Conservation (phyloP, 2,888 invertebrate species). For the Willowsia nigromaculata region DNA sequence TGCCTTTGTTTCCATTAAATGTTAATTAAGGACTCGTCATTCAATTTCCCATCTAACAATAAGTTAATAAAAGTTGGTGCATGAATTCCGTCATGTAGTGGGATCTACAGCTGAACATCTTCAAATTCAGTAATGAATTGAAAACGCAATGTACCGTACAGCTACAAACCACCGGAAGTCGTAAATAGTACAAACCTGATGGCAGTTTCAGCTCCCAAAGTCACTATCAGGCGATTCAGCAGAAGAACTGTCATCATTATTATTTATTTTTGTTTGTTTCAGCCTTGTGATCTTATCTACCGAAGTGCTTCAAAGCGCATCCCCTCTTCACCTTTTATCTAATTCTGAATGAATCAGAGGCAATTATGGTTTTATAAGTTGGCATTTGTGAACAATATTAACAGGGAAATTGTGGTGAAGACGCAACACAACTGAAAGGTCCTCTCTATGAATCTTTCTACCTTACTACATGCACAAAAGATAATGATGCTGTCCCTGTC, state of each 20-base stretch:
- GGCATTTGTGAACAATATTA: not conserved
- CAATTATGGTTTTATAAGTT: slow-evolving; percentile 21
- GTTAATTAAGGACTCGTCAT: slow-evolving; percentile 51
- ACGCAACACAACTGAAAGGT: not conserved
- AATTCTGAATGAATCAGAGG: slow-evolving; percentile 39
- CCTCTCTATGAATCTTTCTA: not conserved
- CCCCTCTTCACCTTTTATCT: not conserved
- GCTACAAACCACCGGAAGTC: slow-evolving; percentile 45
- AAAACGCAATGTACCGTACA: slow-evolving; percentile 1
- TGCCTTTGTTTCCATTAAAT: slow-evolving; percentile 19
- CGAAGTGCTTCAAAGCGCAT: slow-evolving; percentile 24
- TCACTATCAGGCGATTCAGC: slow-evolving; percentile 12
- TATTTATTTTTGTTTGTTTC: slow-evolving; percentile 25
- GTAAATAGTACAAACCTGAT: slow-evolving; percentile 25
- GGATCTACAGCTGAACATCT: not conserved
- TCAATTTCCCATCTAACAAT: slow-evolving; percentile 46
- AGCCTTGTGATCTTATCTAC: slow-evolving; percentile 40
- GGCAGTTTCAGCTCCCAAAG: slow-evolving; percentile 17
- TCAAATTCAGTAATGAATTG: slow-evolving; percentile 32
- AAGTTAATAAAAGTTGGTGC: slow-evolving; percentile 12
- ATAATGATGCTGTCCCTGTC: not conserved
- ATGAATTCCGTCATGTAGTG: not conserved
- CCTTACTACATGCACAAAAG: not conserved
- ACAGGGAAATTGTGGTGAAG: not conserved
- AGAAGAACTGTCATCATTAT: slow-evolving; percentile 23